A percentile compares a stretch with the other conserved stretches of the same genome.
These are phyloP conservation scores for Euura lappo DNA, from an alignment of 1,140 invertebrate genomes.

Conservation along the genomic window DNA sequence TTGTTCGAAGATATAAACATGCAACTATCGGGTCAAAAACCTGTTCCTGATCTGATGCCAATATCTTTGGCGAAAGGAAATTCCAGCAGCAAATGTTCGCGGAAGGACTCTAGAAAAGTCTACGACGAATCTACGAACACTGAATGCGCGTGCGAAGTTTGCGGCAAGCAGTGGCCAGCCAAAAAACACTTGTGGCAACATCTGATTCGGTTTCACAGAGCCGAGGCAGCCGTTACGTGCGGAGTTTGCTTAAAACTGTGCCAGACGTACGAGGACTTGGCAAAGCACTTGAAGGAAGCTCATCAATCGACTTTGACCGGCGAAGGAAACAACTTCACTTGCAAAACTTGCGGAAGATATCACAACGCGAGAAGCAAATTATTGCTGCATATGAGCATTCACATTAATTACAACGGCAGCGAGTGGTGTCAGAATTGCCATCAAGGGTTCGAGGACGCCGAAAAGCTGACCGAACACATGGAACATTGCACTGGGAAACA, in stretches of 20 bases:
- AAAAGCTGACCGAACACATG: conserved; percentile 48
- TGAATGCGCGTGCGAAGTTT: conserved; percentile 64
- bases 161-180: conserved; percentile 67
- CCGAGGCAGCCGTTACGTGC: conserved; percentile 65
- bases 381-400: conserved; percentile 65
- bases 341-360: conserved; percentile 66
- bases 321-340: conserved; percentile 67
- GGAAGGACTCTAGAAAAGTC: conserved; percentile 57
- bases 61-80: conserved; percentile 39
- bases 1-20: conserved; percentile 58
- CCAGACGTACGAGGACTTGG: conserved; percentile 58
- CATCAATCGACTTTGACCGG: conserved; percentile 62
- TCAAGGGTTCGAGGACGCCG: conserved; percentile 47
- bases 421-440: conserved; percentile 49
- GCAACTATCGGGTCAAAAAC: conserved; percentile 53
- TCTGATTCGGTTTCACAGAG: conserved; percentile 65
- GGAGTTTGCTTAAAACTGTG: conserved; percentile 68
- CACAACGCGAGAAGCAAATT: conserved; percentile 68
- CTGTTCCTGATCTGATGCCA: conserved; percentile 55
- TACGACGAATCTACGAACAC: conserved; percentile 59
- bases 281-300: conserved; percentile 61
- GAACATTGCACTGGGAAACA: conserved; percentile 39
- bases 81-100: conserved; percentile 48
- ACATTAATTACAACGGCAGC: conserved; percentile 60
- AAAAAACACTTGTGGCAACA: conserved; percentile 71